Conservation (phyloP, 35 echinoderm and acorn worm species). For the Apostichopus parvimensis region DNA sequence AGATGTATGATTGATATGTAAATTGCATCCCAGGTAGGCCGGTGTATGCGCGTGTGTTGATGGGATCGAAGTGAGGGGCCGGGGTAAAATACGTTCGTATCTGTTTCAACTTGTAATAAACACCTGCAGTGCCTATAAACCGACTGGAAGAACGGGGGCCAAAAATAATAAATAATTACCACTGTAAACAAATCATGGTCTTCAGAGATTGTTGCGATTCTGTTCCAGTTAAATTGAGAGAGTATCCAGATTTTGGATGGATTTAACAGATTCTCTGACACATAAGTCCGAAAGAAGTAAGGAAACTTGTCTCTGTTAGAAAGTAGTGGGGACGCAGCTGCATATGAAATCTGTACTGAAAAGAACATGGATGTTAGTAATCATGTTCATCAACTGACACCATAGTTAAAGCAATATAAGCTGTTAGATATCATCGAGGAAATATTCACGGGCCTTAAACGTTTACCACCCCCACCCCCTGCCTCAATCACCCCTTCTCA, state of each 20-base stretch:
- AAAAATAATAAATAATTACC: conserved; percentile 51
- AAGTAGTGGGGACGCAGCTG: conserved; percentile 69
- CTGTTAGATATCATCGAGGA: no score
- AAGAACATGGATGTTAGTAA: neutral
- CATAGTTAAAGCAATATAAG: no score
- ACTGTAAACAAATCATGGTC: conserved; percentile 83
- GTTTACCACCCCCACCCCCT: no score
- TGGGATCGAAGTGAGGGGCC: no score
- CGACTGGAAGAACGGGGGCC: neutral
- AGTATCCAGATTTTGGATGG: conserved; percentile 64
- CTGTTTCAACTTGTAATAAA: neutral
- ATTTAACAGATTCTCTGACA: conserved; percentile 68
- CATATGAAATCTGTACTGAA: conserved; percentile 67
- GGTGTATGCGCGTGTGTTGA: no score
- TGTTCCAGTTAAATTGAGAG: conserved; percentile 67
- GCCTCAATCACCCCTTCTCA: no score
- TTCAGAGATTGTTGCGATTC: conserved; percentile 78
- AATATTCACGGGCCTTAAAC: no score
- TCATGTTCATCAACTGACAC: no score
- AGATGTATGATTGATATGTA: no score
- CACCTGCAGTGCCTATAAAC: neutral
- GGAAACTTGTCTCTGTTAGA: conserved; percentile 78
- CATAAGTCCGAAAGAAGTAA: conserved; percentile 83
- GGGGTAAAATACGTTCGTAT: no score
- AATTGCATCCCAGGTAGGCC: no score